These are phyloP conservation scores for Hippocampus comes DNA, from an alignment of 2,113 vertebrate species.

Conservation along the genomic window DNA sequence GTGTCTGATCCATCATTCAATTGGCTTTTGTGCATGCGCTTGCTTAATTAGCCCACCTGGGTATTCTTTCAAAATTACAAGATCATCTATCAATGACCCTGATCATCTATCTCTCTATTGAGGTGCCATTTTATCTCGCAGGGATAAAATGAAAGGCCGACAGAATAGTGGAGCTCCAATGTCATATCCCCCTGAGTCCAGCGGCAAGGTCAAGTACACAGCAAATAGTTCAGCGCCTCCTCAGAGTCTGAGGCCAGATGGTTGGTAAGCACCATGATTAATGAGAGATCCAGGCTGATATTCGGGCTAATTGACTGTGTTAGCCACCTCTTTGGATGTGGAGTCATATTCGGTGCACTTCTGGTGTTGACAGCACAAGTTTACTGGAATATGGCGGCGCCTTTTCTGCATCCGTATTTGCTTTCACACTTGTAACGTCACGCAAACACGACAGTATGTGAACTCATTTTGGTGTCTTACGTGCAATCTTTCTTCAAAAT, in stretches of 20 bases:
- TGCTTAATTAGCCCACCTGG: slow-evolving; percentile 12
- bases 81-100: neutral
- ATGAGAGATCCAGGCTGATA: slow-evolving; percentile 46
- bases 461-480: too few relatives aligned
- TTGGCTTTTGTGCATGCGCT: neutral
- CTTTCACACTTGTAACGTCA: neutral
- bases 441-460: too few relatives aligned
- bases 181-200: slow-evolving; percentile 20
- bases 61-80: neutral
- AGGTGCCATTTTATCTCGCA: slow-evolving; percentile 13
- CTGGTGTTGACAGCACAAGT: slow-evolving; percentile 28
- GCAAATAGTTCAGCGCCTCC: slow-evolving; percentile 42
- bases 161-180: slow-evolving; percentile 19
- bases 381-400: neutral
- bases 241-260: slow-evolving; percentile 47
- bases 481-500: too few relatives aligned
- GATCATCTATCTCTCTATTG: slow-evolving; percentile 1
- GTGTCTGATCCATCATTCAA: neutral
- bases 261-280: slow-evolving; percentile 52
- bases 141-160: neutral
- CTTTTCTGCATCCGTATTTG: neutral
- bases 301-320: slow-evolving; percentile 50
- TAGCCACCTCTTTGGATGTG: slow-evolving; percentile 31
- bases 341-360: slow-evolving; percentile 23
- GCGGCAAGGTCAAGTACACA: slow-evolving; percentile 50